Evolutionary conservation across 1,140 invertebrate species (phyloP), one percentile per base, ranked within the genome.

Genomic region (Macrobrachium nipponense): DNA sequence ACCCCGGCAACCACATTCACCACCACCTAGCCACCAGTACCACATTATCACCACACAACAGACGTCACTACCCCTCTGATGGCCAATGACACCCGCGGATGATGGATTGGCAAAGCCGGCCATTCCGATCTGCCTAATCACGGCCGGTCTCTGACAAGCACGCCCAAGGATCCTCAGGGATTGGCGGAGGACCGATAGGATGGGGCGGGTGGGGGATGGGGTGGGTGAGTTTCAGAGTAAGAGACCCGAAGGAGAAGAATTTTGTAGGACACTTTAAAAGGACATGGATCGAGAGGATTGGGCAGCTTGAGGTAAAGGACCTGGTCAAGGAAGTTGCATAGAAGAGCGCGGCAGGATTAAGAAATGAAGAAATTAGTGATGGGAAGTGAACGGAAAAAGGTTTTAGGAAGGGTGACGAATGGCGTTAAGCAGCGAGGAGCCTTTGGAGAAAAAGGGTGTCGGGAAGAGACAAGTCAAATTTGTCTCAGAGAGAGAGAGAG

Each of bases 21-120:
- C 73, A 17, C 20, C 36, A 10, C 60, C 59, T 5, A 60, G 23
- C 60, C 81, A n/a, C 27, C 81, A 61, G 36, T 73, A 75, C 23
- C 59, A 64, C 81, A 82, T 82, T 82, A 82, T 75, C 80, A 82
- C 80, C 80, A 83, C 59, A 77, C 72, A 83, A 64, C 59, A 62
- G 72, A 72, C 81, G 66, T 76, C 81, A 83, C 72, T 73, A 83
- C 81, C 72, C 81, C 81, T 64, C 27, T 83, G 81, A 83, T 83
- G 81, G 58, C 72, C 58, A 61, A 61, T 83, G 81, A 83, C 81
- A 83, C 81, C 81, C 12, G 59, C 20, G 58, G 60, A 36, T 83
- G 81, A 83, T 77, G 81, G 81, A 83, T 83, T 83, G 81, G 72
- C n/a, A 18, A 43, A 18, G 81, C 14, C 23, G n/a, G 72, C 58